Conservation (phyloP, 2,888 invertebrate species). For the Megamerina dolium region DNA sequence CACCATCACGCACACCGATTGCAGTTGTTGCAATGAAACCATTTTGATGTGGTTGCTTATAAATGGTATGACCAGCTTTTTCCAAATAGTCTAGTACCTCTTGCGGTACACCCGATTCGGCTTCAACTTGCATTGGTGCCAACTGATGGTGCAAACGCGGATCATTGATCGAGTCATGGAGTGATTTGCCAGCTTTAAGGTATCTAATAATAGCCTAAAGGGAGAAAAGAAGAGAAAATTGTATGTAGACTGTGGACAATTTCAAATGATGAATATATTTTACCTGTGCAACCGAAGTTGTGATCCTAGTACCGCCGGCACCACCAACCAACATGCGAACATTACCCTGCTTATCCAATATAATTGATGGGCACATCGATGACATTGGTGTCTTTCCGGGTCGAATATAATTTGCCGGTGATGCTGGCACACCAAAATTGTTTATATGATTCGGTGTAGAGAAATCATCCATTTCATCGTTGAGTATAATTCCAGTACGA, state of each 20-base stretch:
- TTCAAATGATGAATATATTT: constrained; percentile 28
- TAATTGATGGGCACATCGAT: constrained; percentile 82
- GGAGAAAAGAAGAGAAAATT: neutral
- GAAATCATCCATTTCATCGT: constrained; percentile 96
- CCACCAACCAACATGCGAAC: constrained; percentile 70
- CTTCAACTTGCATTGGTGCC: constrained; percentile 64
- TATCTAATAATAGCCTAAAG: constrained; percentile 60
- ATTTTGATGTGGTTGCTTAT: constrained; percentile 56
- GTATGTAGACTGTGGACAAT: neutral
- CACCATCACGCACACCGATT: constrained; percentile 49
- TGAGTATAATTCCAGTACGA: constrained; percentile 82
- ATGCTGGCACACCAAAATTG: constrained; percentile 69
- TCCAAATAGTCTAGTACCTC: constrained; percentile 35
- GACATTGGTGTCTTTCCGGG: constrained; percentile 83
- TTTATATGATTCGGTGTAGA: constrained; percentile 74
- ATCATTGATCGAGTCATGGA: constrained; percentile 63
- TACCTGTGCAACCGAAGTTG: constrained; percentile 70
- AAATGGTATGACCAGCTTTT: constrained; percentile 46
- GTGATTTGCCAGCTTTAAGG: constrained; percentile 58
- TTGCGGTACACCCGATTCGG: constrained; percentile 59
- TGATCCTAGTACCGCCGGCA: constrained; percentile 87
- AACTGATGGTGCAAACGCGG: constrained; percentile 84
- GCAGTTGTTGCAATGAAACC: constrained; percentile 53
- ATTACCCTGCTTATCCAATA: constrained; percentile 60
- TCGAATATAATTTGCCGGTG: constrained; percentile 74